phyloP scores from a whole-genome alignment of 2,888 invertebrate genomes.

The Selenia dentaria region DNA sequence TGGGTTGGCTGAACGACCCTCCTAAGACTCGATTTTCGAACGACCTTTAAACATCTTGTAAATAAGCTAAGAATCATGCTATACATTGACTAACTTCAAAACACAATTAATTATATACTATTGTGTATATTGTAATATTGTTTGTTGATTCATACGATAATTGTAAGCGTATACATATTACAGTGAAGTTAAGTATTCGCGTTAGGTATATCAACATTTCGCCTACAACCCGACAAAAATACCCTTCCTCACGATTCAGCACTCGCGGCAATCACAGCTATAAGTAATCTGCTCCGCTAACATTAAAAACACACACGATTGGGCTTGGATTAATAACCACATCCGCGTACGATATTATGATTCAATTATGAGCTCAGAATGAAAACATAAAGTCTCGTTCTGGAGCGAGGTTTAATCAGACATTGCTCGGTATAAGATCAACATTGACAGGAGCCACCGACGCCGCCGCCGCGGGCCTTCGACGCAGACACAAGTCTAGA shows the following conservation, averaged over 20 bases:
- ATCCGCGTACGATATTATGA: slow-evolving; percentile 52
- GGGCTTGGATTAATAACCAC: slow-evolving; percentile 30
- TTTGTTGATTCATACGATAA: too few relatives aligned
- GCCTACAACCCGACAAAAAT: too few relatives aligned
- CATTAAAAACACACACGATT: slow-evolving; percentile 22
- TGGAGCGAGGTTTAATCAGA: slow-evolving; percentile 61
- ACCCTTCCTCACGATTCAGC: slow-evolving; percentile 2
- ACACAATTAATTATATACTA: too few relatives aligned
- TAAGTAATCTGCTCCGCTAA: slow-evolving; percentile 20
- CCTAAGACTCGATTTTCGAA: too few relatives aligned
- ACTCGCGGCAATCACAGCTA: not conserved
- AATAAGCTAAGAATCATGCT: too few relatives aligned
- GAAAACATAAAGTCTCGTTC: slow-evolving; percentile 53
- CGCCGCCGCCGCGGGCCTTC: slow-evolving; percentile 33
- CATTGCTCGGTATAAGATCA: slow-evolving; percentile 60
- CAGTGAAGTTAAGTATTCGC: too few relatives aligned
- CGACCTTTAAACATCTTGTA: too few relatives aligned
- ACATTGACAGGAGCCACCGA: slow-evolving; percentile 55
- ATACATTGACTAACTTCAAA: too few relatives aligned
- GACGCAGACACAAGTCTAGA: slow-evolving; percentile 47
- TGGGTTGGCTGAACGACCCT: too few relatives aligned
- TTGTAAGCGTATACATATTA: too few relatives aligned
- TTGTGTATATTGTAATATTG: too few relatives aligned
- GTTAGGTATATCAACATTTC: too few relatives aligned
- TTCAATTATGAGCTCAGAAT: slow-evolving; percentile 65